phyloP scores from a whole-genome alignment of 2,797 vertebrate genomes.

The Lateolabrax maculatus region DNA sequence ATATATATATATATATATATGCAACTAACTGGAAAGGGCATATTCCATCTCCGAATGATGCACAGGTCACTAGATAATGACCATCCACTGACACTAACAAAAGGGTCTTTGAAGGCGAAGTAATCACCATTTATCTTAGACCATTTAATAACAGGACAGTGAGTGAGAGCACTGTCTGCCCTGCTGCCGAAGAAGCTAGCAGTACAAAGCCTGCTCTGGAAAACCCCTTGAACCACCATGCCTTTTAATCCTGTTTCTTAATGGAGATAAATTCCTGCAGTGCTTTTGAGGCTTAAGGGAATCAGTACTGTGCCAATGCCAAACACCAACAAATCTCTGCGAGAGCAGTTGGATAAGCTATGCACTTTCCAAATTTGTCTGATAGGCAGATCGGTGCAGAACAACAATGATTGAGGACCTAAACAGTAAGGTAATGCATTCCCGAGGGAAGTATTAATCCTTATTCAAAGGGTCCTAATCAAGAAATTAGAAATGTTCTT shows the following conservation, averaged over 20 bases:
- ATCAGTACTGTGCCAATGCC: slow-evolving; percentile 64
- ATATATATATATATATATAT: no score
- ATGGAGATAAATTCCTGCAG: slow-evolving; percentile 80
- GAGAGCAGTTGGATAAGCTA: slow-evolving; percentile 68
- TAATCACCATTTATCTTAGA: slow-evolving; percentile 63
- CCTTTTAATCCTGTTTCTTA: slow-evolving; percentile 81
- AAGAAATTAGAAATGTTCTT: neutral
- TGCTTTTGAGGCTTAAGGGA: slow-evolving; percentile 76
- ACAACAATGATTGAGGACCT: slow-evolving; percentile 44
- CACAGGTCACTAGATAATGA: slow-evolving; percentile 42
- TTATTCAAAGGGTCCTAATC: slow-evolving; percentile 7
- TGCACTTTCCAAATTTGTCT: slow-evolving; percentile 66
- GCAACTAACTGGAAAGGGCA: slow-evolving; percentile 19
- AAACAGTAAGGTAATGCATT: slow-evolving; percentile 23
- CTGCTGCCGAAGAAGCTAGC: slow-evolving; percentile 33
- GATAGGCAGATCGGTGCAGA: slow-evolving; percentile 49
- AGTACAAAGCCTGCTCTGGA: slow-evolving; percentile 49
- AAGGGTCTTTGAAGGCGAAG: slow-evolving; percentile 47
- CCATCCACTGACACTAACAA: slow-evolving; percentile 37
- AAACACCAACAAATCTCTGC: slow-evolving; percentile 76
- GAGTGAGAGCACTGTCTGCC: slow-evolving; percentile 50
- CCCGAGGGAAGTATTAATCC: neutral
- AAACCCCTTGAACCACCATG: slow-evolving; percentile 71
- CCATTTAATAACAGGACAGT: slow-evolving; percentile 68
- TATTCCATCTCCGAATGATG: slow-evolving; percentile 37